A percentile compares a stretch with the other conserved stretches of the same genome.
phyloP scores from a whole-genome alignment of 2,888 invertebrate species.

The Sinotaia quadrata region DNA sequence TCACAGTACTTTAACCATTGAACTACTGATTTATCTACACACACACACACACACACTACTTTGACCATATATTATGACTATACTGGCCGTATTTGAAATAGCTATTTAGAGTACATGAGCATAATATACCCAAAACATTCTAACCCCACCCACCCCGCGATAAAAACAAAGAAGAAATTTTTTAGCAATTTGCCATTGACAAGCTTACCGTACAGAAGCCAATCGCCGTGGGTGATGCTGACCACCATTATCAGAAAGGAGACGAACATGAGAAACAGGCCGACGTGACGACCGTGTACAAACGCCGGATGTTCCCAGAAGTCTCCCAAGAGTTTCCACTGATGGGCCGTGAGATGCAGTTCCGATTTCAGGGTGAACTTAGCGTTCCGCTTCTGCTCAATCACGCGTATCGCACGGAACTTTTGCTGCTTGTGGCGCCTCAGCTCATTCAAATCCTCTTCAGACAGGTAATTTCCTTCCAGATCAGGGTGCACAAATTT shows the following conservation, averaged over 20 bases:
- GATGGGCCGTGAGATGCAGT: slow-evolving; percentile 54
- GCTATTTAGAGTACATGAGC: too few species aligned
- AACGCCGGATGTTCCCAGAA: slow-evolving; percentile 70
- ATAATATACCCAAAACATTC: too few species aligned
- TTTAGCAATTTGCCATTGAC: background rate
- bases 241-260: slow-evolving; percentile 59
- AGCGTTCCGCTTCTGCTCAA: slow-evolving; percentile 57
- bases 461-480: slow-evolving; percentile 59
- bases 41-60: background rate
- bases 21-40: too few species aligned
- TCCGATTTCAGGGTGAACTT: slow-evolving; percentile 42
- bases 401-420: slow-evolving; percentile 56
- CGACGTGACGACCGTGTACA: slow-evolving; percentile 59
- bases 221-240: slow-evolving; percentile 52
- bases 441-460: slow-evolving; percentile 62
- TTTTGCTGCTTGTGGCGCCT: slow-evolving; percentile 59
- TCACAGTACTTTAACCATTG: too few species aligned
- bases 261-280: slow-evolving; percentile 59
- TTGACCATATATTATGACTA: background rate
- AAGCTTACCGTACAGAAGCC: slow-evolving; percentile 52
- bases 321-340: slow-evolving; percentile 62
- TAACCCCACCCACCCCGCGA: background rate
- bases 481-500: slow-evolving; percentile 64
- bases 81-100: background rate
- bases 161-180: background rate